Conservation (phyloP, 2,113 vertebrate species). For the Neolamprologus hecqui region DNA sequence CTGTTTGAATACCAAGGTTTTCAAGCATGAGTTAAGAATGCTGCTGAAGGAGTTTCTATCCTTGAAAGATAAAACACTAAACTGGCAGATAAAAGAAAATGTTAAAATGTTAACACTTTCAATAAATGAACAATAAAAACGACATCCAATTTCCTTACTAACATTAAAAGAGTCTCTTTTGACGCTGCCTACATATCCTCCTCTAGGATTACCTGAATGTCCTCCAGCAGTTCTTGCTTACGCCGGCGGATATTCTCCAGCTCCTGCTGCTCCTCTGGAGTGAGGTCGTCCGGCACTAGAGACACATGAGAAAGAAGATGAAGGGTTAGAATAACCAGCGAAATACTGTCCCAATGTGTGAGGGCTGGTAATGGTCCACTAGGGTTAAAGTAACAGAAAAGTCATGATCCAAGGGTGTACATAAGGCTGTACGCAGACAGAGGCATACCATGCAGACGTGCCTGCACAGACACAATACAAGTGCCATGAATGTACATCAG, state of each 20-base stretch:
- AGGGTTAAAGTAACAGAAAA: neutral
- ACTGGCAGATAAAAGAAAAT: neutral
- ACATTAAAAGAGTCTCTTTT: neutral
- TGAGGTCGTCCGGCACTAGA: conserved; percentile 91
- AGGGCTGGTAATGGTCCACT: neutral
- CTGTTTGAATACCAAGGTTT: neutral
- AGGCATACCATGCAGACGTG: neutral
- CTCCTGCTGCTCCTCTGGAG: conserved; percentile 90
- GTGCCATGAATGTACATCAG: neutral
- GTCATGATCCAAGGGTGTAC: neutral
- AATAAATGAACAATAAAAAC: neutral
- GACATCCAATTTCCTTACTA: neutral
- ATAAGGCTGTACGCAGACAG: neutral
- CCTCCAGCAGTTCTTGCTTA: conserved; percentile 94
- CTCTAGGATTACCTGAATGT: conserved; percentile 83
- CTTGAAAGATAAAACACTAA: neutral
- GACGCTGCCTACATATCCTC: neutral
- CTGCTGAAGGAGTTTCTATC: neutral
- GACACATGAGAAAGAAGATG: neutral
- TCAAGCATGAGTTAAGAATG: neutral
- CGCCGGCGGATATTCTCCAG: conserved; percentile 92
- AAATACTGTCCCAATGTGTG: neutral
- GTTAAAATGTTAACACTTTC: neutral
- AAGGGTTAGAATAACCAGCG: neutral
- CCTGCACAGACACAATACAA: neutral